Percentiles rank a stretch among this genome's conserved stretches.
Conservation (phyloP, 1,140 invertebrate species). For the Drosophila chauvacae region DNA sequence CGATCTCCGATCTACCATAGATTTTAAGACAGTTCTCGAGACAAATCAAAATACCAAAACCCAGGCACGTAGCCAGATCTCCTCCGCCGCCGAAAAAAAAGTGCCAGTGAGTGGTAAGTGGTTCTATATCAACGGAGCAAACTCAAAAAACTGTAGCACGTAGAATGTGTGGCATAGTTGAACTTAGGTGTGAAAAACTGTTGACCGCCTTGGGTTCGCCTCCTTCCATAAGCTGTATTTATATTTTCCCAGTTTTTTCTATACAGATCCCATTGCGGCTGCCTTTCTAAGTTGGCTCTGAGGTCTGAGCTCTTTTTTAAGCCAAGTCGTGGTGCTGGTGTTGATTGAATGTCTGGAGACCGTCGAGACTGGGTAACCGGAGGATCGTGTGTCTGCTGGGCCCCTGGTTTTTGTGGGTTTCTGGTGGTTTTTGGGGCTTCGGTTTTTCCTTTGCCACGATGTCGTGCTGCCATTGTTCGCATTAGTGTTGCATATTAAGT, state of each 20-base stretch:
- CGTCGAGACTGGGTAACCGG: constrained; percentile 30
- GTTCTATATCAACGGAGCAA: constrained; percentile 46
- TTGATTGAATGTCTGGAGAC: constrained; percentile 59
- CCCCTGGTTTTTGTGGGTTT: constrained; percentile 39
- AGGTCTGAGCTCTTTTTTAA: constrained; percentile 3
- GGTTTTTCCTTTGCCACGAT: constrained; percentile 47
- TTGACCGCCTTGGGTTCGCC: constrained; percentile 29
- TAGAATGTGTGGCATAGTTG: constrained; percentile 13
- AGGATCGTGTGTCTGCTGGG: constrained; percentile 53
- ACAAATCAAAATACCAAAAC: constrained; percentile 36
- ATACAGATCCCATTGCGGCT: constrained; percentile 11
- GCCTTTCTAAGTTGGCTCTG: constrained; percentile 50
- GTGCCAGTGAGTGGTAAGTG: constrained; percentile 33
- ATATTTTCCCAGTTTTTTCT: constrained; percentile 26
- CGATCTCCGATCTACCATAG: constrained; percentile 45
- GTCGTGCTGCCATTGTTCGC: constrained; percentile 75
- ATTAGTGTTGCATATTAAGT: constrained; percentile 78
- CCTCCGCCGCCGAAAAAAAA: constrained; percentile 33
- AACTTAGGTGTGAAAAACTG: constrained; percentile 62
- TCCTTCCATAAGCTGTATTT: background rate
- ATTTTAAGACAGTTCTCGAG: constrained; percentile 18
- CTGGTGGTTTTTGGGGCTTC: constrained; percentile 32
- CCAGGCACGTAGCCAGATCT: constrained; percentile 43
- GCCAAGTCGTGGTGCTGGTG: constrained; percentile 36
- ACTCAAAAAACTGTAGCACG: constrained; percentile 41